Conservation (phyloP, 2,113 vertebrate species). For the Xiphorhynchus elegans region DNA sequence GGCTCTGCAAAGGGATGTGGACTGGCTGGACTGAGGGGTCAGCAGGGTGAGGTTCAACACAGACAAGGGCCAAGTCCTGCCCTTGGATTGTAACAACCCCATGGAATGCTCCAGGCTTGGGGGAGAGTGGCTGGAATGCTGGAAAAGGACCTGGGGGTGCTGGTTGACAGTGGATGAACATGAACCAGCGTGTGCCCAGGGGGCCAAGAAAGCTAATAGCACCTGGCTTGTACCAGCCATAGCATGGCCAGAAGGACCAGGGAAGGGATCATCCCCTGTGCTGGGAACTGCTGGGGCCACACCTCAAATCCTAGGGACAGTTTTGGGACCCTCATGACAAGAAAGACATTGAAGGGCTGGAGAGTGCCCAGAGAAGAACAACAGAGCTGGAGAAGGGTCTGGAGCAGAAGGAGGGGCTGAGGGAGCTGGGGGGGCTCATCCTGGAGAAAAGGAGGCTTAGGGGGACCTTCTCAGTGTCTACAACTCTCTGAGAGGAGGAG, state of each 20-base stretch:
- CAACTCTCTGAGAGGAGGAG: not conserved
- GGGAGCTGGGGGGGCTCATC: accelerated
- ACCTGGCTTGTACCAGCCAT: not conserved
- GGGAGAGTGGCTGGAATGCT: not conserved
- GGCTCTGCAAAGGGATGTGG: not conserved
- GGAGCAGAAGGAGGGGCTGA: accelerated
- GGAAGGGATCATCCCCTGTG: not conserved
- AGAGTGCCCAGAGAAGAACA: accelerated
- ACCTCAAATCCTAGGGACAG: accelerated
- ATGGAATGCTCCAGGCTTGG: accelerated
- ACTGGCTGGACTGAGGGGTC: accelerated
- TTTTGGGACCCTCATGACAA: not conserved
- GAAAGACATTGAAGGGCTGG: not conserved
- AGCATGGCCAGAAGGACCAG: accelerated
- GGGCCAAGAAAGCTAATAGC: accelerated
- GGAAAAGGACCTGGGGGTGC: accelerated
- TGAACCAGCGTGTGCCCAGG: not conserved
- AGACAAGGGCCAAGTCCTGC: accelerated
- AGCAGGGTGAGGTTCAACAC: not conserved
- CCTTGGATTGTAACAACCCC: not conserved
- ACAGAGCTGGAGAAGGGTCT: accelerated
- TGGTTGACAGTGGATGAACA: accelerated
- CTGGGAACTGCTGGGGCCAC: not conserved
- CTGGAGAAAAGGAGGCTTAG: not conserved
- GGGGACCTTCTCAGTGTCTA: accelerated